These are phyloP conservation scores for Acanthurus lineatus DNA, from an alignment of 2,797 vertebrate genomes.

Conservation along the genomic window DNA sequence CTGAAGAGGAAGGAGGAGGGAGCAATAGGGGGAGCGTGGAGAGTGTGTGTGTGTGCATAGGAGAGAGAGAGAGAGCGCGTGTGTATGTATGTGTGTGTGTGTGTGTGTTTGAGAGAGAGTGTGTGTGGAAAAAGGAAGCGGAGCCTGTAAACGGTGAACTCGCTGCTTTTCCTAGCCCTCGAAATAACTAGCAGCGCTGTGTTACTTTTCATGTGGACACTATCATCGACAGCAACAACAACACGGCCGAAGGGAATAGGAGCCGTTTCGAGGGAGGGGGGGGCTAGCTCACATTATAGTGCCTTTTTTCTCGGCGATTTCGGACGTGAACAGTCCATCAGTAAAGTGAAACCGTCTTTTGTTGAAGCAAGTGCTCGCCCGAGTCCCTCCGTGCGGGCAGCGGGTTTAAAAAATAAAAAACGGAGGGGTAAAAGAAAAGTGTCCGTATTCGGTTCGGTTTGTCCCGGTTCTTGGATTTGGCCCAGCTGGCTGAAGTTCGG, in stretches of 20 bases:
- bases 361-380: constrained; percentile 89
- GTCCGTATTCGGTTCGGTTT: constrained; percentile 56
- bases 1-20: constrained; percentile 83
- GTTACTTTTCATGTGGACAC: constrained; percentile 79
- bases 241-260: constrained; percentile 67
- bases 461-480: constrained; percentile 80
- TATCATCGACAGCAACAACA: constrained; percentile 59
- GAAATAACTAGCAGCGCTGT: constrained; percentile 74
- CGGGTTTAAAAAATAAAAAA: constrained; percentile 26
- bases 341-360: constrained; percentile 91
- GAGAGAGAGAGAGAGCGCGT: constrained; percentile 64
- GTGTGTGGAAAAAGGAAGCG: constrained; percentile 84
- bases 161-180: constrained; percentile 83
- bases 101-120: constrained; percentile 49
- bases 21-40: constrained; percentile 73
- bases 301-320: constrained; percentile 55
- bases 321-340: constrained; percentile 74
- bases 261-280: constrained; percentile 54
- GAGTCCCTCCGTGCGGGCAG: constrained; percentile 73
- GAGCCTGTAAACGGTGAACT: constrained; percentile 85
- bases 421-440: constrained; percentile 60
- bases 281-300: constrained; percentile 26
- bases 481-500: constrained; percentile 76
- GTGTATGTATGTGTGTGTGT: constrained; percentile 53
- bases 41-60: constrained; percentile 63